Evolutionary conservation across 2,797 vertebrate species (phyloP).

Genomic region (Spondyliosoma cantharus): DNA sequence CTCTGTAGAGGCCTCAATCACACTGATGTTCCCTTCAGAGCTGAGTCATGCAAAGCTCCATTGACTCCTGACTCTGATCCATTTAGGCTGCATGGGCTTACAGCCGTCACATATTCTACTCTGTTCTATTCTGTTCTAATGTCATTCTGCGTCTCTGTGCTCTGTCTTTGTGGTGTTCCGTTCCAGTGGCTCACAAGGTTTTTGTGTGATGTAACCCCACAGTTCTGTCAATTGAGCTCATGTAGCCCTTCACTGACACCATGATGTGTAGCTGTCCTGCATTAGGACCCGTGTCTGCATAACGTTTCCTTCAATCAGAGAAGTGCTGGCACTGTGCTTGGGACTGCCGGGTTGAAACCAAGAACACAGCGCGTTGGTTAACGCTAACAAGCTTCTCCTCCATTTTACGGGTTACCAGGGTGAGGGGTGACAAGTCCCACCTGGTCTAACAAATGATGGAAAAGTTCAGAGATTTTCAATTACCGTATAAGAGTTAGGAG

Average conservation of each 20-base stretch:
- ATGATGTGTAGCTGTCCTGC: not conserved
- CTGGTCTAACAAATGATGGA: too few relatives aligned
- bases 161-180: not conserved
- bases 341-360: too few relatives aligned
- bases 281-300: too few relatives aligned
- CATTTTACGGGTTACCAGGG: too few relatives aligned
- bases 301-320: too few relatives aligned
- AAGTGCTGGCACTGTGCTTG: too few relatives aligned
- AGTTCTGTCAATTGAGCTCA: not conserved
- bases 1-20: constrained; percentile 47
- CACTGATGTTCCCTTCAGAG: constrained; percentile 39
- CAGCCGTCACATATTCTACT: constrained; percentile 36
- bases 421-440: too few relatives aligned
- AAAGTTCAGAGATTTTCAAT: too few relatives aligned
- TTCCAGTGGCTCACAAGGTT: constrained; percentile 5
- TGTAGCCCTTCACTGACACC: not conserved
- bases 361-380: too few relatives aligned
- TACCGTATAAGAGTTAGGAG: too few relatives aligned
- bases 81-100: constrained; percentile 48
- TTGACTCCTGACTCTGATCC: constrained; percentile 59
- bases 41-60: constrained; percentile 69
- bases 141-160: not conserved
- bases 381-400: too few relatives aligned
- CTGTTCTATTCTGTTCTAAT: constrained; percentile 18
- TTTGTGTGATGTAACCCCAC: constrained; percentile 19